Evolutionary conservation across 2,888 invertebrate species (phyloP).

Genomic region (Rhamnusium bicolor): DNA sequence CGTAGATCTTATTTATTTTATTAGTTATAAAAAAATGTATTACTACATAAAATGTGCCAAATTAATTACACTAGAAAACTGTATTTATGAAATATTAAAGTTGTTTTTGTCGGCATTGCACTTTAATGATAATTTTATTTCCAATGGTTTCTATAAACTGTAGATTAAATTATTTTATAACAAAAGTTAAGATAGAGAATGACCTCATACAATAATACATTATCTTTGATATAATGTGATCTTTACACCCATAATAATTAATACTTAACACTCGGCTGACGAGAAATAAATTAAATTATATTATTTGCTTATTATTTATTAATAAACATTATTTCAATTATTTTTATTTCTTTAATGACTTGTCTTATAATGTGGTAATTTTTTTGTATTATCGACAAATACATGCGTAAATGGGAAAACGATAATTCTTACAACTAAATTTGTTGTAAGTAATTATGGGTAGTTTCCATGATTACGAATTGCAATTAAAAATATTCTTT

Average conservation of each 20-base stretch:
- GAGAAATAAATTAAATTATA: conserved; percentile 32
- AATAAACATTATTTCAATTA: conserved; percentile 33
- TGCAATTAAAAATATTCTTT: too few relatives aligned
- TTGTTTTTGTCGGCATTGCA: conserved; percentile 36
- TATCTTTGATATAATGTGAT: conserved; percentile 50
- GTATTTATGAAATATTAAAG: neutral
- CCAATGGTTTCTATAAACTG: neutral
- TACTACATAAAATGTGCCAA: conserved; percentile 20
- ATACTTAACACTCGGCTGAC: conserved; percentile 59
- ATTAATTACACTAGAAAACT: neutral
- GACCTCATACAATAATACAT: conserved; percentile 46
- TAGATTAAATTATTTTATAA: conserved; percentile 26
- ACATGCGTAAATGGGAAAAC: neutral
- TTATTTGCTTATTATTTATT: conserved; percentile 34
- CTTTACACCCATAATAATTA: conserved; percentile 64
- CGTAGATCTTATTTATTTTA: conserved; percentile 27
- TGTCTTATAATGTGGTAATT: neutral
- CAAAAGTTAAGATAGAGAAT: conserved; percentile 31
- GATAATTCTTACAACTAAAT: conserved; percentile 16
- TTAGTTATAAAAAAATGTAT: conserved; percentile 9
- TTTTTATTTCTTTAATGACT: conserved; percentile 20
- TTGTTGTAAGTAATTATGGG: neutral
- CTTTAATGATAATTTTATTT: conserved; percentile 30
- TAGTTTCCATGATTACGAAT: too few relatives aligned
- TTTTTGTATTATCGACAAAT: conserved; percentile 3